These are phyloP conservation scores for Melanophora roralis DNA, from an alignment of 2,888 invertebrate genomes.

Conservation along the genomic window DNA sequence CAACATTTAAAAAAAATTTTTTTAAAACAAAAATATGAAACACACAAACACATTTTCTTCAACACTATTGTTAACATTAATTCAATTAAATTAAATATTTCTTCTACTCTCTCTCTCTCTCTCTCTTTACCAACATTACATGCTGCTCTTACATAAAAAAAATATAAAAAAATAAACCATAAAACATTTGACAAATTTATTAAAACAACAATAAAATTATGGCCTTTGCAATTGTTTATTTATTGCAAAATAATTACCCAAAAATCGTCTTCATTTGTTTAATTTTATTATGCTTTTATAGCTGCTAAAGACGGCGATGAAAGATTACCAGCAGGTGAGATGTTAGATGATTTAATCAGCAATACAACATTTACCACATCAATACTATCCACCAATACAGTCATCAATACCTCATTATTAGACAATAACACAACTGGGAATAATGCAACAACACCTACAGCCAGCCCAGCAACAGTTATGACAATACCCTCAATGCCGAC, in stretches of 20 bases:
- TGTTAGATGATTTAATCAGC: conserved; percentile 68
- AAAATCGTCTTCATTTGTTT: not conserved
- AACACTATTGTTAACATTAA: not conserved
- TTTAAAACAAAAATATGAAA: not conserved
- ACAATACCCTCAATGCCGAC: conserved; percentile 55
- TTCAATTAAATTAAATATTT: conserved; percentile 20
- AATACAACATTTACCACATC: conserved; percentile 64
- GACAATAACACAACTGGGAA: conserved; percentile 37
- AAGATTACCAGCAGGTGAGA: conserved; percentile 83
- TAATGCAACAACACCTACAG: conserved; percentile 41
- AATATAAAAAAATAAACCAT: conserved; percentile 25
- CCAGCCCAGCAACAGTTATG: conserved; percentile 42
- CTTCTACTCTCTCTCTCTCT: conserved; percentile 45
- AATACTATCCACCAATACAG: conserved; percentile 63
- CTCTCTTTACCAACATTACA: conserved; percentile 36
- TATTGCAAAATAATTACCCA: not conserved
- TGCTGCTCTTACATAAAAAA: conserved; percentile 51
- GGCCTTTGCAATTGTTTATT: not conserved
- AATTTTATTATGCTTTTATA: conserved; percentile 68
- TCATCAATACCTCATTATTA: conserved; percentile 61
- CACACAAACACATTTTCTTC: not conserved
- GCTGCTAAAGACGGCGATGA: conserved; percentile 84
- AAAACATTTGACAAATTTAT: not conserved
- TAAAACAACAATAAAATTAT: not conserved
- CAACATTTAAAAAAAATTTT: conserved; percentile 5